Conservation (phyloP, 2,113 vertebrate genomes). For the Gymnogyps californianus region DNA sequence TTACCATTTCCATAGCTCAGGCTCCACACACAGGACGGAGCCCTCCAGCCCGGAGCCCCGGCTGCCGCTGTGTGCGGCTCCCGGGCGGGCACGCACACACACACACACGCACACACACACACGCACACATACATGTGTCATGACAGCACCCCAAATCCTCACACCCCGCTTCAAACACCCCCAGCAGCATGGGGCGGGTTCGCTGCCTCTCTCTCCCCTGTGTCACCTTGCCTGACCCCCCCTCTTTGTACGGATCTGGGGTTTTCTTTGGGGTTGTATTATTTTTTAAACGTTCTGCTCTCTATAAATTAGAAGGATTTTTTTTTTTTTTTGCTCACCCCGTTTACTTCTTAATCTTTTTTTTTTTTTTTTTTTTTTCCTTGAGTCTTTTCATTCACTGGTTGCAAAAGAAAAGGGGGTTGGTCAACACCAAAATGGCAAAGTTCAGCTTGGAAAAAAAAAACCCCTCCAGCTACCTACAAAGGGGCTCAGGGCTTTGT, state of each 20-base stretch:
- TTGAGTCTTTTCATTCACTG: conserved; percentile 60
- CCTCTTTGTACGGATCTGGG: neutral
- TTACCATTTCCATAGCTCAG: conserved; percentile 79
- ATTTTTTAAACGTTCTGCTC: conserved; percentile 47
- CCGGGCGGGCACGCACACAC: neutral
- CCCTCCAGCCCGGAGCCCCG: conserved; percentile 5
- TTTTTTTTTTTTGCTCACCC: neutral
- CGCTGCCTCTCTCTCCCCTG: neutral
- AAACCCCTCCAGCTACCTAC: conserved; percentile 68
- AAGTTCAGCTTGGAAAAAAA: conserved; percentile 71
- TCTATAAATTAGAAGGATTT: conserved; percentile 14
- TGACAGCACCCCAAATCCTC: neutral
- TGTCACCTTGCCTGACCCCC: neutral
- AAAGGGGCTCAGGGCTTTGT: conserved; percentile 77
- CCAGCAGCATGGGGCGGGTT: neutral
- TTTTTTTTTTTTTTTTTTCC: neutral
- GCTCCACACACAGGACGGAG: conserved; percentile 36
- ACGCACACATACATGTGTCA: neutral
- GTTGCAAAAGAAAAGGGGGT: conserved; percentile 67
- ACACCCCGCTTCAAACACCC: neutral
- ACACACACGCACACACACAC: neutral
- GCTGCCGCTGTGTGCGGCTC: conserved; percentile 33
- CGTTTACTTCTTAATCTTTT: conserved; percentile 7
- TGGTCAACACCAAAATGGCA: conserved; percentile 77
- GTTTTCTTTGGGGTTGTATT: neutral